These are phyloP conservation scores for Papilio protenor DNA, from an alignment of 2,888 invertebrate species.

Conservation along the genomic window DNA sequence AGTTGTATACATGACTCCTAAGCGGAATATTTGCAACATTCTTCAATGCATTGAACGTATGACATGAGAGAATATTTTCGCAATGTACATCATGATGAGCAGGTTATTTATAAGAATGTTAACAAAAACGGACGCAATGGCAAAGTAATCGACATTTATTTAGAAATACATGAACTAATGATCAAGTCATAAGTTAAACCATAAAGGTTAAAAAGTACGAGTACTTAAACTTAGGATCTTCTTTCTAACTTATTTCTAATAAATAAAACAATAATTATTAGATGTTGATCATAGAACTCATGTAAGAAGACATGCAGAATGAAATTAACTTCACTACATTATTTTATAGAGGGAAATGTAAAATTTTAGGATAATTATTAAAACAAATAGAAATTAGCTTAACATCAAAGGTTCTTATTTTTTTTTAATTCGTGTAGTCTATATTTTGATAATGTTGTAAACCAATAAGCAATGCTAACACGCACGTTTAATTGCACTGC, in stretches of 20 bases:
- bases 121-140: slow-evolving; percentile 23
- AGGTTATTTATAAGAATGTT: slow-evolving; percentile 17
- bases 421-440: background rate
- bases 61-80: slow-evolving; percentile 18
- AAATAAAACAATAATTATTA: too few species aligned
- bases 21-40: background rate
- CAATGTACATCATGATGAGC: slow-evolving; percentile 24
- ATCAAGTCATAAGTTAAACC: too few species aligned
- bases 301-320: too few species aligned
- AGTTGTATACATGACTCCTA: background rate
- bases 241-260: too few species aligned
- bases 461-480: background rate
- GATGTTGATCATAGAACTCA: too few species aligned
- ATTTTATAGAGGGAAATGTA: too few species aligned
- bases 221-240: too few species aligned
- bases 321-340: too few species aligned
- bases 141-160: slow-evolving; percentile 6
- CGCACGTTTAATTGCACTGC: background rate
- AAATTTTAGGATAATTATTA: too few species aligned
- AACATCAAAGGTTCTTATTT: background rate
- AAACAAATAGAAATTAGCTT: background rate
- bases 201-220: too few species aligned
- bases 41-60: slow-evolving; percentile 10
- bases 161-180: background rate
- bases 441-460: background rate